Conservation (phyloP, 2,113 vertebrate species). For the Lamprotornis superbus region DNA sequence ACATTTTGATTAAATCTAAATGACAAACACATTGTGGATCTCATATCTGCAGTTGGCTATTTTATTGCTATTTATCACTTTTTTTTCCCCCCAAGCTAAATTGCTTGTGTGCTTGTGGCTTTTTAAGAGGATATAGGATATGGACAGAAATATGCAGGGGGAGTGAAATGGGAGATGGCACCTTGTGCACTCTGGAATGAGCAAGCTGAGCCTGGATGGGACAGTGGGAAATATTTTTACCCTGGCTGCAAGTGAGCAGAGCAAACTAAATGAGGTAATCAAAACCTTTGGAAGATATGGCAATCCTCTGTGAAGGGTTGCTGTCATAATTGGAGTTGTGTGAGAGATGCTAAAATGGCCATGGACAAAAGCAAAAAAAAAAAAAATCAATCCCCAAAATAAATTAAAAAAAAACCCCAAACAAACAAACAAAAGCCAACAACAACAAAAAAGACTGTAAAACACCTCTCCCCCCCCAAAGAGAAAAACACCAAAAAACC, state of each 20-base stretch:
- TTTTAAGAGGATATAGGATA: not conserved
- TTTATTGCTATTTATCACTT: not conserved
- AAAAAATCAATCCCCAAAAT: too few relatives aligned
- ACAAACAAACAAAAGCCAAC: not conserved
- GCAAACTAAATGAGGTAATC: not conserved
- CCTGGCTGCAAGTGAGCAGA: not conserved
- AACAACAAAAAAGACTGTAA: not conserved
- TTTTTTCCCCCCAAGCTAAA: not conserved
- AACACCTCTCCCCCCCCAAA: rapidly evolving
- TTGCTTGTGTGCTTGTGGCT: not conserved
- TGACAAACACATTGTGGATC: not conserved
- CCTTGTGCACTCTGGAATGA: not conserved
- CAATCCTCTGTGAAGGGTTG: not conserved
- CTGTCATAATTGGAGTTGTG: not conserved
- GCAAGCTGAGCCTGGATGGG: not conserved
- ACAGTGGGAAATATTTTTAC: not conserved
- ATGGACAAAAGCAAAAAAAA: not conserved
- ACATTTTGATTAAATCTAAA: constrained; percentile 34
- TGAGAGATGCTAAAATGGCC: not conserved
- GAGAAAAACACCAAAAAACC: too few relatives aligned
- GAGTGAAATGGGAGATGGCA: not conserved
- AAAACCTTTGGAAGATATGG: not conserved
- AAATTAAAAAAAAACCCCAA: not conserved
- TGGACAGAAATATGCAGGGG: not conserved
- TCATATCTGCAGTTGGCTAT: not conserved